Evolutionary conservation across 2,797 vertebrate species (phyloP), one percentile per base, ranked within the genome.

Genomic region (Megalops cyprinoides): DNA sequence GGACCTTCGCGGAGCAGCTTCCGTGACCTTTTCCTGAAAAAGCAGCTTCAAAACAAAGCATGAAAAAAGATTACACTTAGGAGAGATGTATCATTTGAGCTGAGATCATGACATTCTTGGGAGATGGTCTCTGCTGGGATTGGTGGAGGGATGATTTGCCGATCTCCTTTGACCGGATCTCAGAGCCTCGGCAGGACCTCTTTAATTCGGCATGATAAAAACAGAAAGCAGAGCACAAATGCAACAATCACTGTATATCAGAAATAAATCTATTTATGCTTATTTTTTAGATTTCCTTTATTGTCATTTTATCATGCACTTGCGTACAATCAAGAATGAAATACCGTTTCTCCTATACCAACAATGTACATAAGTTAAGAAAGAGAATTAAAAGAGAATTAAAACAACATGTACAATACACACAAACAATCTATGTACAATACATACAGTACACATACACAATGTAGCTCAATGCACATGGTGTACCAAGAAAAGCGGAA

Each of bases 21-120:
- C 28, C 37, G 31, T 77, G 51, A 77, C 74, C 31, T 55, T 76
- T 76, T 76, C 37, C 49, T 76, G 49, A 56, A 76, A 76, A 56
- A 25, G 51, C 4, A 56, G 75, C 75, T 56, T 65, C 28, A 67
- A 67, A 25, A 53, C 0, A 46, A 37, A 48, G 56, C 23, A 9
- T 56, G 46, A 56, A 79, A 78, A 79, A 55, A 75, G 58, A 49
- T 44, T 62, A 46, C 56, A 48, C 60, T 65, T 76, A 65, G 28
- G 44, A 76, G 56, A 76, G 42, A 65, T 42, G 31, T 15, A 56
- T 81, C 56, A 65, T 20, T 65, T 25, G 42, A 65, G 28, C 46
- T 34, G 42, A 60, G 71, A 74, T 76, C 79, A 76, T 49, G 56
- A 81, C 73, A 67, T 75, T n/a, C 55, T 60, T n/a, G 15, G 10